Conservation (phyloP, 2,113 vertebrate species). For the Podilymbus podiceps region DNA sequence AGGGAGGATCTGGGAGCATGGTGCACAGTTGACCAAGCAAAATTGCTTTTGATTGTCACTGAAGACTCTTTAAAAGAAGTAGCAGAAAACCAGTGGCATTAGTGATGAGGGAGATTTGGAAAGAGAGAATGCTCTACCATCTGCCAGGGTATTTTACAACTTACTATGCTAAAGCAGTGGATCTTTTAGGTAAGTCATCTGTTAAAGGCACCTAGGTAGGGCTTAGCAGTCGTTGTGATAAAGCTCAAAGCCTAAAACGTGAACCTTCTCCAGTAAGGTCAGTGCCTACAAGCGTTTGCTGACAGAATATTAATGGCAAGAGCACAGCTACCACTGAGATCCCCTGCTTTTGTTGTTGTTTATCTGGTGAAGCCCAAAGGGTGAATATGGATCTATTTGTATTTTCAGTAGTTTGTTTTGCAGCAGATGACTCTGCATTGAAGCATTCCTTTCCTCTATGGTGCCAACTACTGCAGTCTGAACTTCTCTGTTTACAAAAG, state of each 20-base stretch:
- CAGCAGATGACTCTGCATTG: neutral
- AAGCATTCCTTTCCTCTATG: neutral
- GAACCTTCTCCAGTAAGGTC: neutral
- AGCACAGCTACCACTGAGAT: neutral
- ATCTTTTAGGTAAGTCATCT: neutral
- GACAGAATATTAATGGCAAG: neutral
- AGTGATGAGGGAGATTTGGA: neutral
- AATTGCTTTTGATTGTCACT: neutral
- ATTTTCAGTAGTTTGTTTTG: neutral
- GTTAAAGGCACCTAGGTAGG: neutral
- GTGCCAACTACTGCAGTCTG: neutral
- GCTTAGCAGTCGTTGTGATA: neutral
- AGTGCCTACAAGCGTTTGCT: neutral
- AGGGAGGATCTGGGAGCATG: neutral
- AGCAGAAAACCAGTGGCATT: neutral
- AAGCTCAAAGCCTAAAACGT: neutral
- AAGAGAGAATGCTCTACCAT: neutral
- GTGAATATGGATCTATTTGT: neutral
- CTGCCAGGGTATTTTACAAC: neutral
- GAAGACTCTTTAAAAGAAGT: neutral
- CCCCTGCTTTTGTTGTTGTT: neutral
- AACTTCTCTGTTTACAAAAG: neutral
- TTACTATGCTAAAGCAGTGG: neutral
- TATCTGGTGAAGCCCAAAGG: neutral
- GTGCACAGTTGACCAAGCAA: neutral